Base-by-base conservation (phyloP, 2,113 vertebrate genomes). In the Eublepharis macularius region DNA sequence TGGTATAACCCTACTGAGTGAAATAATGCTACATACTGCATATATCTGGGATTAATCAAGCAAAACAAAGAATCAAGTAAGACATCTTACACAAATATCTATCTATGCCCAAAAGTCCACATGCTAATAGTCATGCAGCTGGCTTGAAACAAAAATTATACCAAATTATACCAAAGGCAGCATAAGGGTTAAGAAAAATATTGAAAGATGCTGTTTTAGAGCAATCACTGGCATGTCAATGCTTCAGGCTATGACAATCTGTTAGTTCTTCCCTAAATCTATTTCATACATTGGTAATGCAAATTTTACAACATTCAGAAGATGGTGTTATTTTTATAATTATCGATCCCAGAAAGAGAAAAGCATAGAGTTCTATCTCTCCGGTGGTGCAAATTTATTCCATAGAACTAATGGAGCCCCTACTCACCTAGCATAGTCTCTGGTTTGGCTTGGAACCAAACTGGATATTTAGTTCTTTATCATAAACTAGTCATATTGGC, bases 251-350 rank as follows among this genome's bases (percentile, higher is more conserved):
- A 87, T 90, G 80, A 89, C 93, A 87, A 90, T 83, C 92, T 93
- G 87, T 87, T 85, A 88, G 78, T 81, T 89, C 87, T 92, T 90
- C 91, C 91, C 91, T 84, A 92, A 94, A 91, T 70, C 73, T 83
- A 84, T 47, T 4, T 90, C 88, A 76, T 83, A 86, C 84, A 93
- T 93, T 93, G 93, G 92, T 93, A 93, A 94, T 94, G 93, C 93
- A 94, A 94, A 94, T 94, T 88, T 51, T 89, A 82, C 65, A 4
- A 26, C 70, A 16, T 78, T 91, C 88, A 93, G 94, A 91, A 88
- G 66, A 90, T 88, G 66, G 84, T 85, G 80, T 84, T 90, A 80
- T 75, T 93, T 72, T 78, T 86, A 26, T 43, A 60, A 17, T 83
- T 87, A 76, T 1, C 84, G 86, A 74, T 82, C 89, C 54, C n/a